These are phyloP conservation scores for Sylvietta virens DNA, from an alignment of 2,113 vertebrate genomes.

Conservation along the genomic window DNA sequence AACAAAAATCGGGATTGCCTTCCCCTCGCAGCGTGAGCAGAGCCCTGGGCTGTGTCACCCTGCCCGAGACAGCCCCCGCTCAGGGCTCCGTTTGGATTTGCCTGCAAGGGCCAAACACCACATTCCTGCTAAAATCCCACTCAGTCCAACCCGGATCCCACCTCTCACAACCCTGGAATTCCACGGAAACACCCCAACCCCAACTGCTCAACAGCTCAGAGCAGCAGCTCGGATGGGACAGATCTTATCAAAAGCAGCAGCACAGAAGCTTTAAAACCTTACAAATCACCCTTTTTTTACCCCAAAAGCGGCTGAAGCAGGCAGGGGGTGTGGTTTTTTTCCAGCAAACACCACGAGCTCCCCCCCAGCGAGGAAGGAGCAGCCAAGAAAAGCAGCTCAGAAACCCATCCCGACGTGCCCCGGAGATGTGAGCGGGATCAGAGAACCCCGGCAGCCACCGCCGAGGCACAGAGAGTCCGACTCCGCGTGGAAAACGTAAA, in stretches of 20 bases:
- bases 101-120: not conserved
- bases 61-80: not conserved
- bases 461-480: not conserved
- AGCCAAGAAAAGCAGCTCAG: not conserved
- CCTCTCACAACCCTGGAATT: not conserved
- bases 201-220: rapidly evolving
- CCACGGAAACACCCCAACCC: not conserved
- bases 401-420: not conserved
- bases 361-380: not conserved
- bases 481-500: not conserved
- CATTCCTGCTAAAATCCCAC: not conserved
- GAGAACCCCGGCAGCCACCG: not conserved
- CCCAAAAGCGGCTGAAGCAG: not conserved
- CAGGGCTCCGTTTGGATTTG: not conserved
- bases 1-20: not conserved
- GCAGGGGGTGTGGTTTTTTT: not conserved
- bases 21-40: not conserved
- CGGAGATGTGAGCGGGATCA: not conserved
- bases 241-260: not conserved
- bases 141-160: not conserved
- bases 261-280: not conserved
- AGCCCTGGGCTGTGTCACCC: not conserved
- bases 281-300: not conserved
- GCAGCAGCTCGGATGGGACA: not conserved
- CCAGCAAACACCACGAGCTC: not conserved